Percentiles rank a stretch among this genome's conserved stretches.
These are phyloP conservation scores for Cephalotes varians DNA, from an alignment of 2,888 invertebrate species.

Conservation along the genomic window DNA sequence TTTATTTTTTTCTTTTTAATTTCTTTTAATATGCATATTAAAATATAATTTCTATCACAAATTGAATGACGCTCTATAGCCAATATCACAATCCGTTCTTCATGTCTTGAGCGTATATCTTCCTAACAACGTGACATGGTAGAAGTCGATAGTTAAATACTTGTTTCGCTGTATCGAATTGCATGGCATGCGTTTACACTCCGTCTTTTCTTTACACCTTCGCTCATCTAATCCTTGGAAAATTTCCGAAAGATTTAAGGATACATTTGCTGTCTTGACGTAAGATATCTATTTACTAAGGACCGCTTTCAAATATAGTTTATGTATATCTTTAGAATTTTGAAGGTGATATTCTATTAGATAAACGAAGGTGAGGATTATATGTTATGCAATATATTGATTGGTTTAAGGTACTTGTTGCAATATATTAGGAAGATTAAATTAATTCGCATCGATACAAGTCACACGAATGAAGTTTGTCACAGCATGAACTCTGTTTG, in stretches of 20 bases:
- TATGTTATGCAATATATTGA: no score
- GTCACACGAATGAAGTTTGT: not conserved
- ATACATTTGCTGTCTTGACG: not conserved
- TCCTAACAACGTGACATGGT: not conserved
- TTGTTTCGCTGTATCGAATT: not conserved
- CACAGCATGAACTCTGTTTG: constrained; percentile 8
- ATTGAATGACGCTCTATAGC: not conserved
- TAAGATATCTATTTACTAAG: not conserved
- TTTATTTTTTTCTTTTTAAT: not conserved
- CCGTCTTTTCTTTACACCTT: not conserved
- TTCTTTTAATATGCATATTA: not conserved
- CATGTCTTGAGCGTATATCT: not conserved
- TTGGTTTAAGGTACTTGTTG: no score
- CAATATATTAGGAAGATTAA: not conserved
- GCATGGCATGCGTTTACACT: constrained; percentile 10
- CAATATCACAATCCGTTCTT: not conserved
- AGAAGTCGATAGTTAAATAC: not conserved
- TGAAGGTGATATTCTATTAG: not conserved
- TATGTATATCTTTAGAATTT: not conserved
- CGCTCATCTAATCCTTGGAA: not conserved
- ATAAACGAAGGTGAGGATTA: constrained; percentile 4
- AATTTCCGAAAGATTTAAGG: not conserved
- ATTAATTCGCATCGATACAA: not conserved
- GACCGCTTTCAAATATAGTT: not conserved
- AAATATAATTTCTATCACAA: not conserved